A percentile compares a stretch with the other conserved stretches of the same genome.
Evolutionary conservation across 2,888 invertebrate genomes (phyloP).

Genomic region (Sarcophaga rosellei): DNA sequence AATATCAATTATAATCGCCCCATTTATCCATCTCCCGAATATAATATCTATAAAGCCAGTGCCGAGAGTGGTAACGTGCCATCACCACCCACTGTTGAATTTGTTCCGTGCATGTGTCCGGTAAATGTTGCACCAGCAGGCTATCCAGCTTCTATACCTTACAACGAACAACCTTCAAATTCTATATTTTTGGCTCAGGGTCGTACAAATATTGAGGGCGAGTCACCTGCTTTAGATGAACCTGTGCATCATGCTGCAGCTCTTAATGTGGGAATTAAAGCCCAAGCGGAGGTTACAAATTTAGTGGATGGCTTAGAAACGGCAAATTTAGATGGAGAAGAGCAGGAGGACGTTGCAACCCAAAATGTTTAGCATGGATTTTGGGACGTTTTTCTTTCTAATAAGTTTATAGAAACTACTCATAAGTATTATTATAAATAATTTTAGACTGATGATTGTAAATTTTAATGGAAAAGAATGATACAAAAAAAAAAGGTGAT

Average conservation of each 20-base stretch:
- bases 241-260: not conserved
- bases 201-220: slow-evolving; percentile 58
- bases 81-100: slow-evolving; percentile 70
- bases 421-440: slow-evolving; percentile 58
- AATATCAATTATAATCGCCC: slow-evolving; percentile 76
- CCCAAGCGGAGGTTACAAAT: slow-evolving; percentile 4
- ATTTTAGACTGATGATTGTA: slow-evolving; percentile 66
- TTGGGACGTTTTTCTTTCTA: not conserved
- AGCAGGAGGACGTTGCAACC: not conserved
- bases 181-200: slow-evolving; percentile 62
- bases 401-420: slow-evolving; percentile 3
- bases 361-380: slow-evolving; percentile 35
- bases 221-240: slow-evolving; percentile 41
- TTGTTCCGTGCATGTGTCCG: slow-evolving; percentile 80
- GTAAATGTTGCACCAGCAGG: slow-evolving; percentile 69
- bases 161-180: slow-evolving; percentile 39
- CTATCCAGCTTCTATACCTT: slow-evolving; percentile 38
- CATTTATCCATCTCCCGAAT: slow-evolving; percentile 79
- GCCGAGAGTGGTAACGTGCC: slow-evolving; percentile 4
- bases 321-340: slow-evolving; percentile 14
- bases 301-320: slow-evolving; percentile 35
- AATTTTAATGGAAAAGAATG: slow-evolving; percentile 29
- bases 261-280: not conserved
- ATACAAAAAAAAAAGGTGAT: not conserved
- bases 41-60: slow-evolving; percentile 73